phyloP scores from a whole-genome alignment of 2,888 invertebrate species.

The Amphiduros pacificus region DNA sequence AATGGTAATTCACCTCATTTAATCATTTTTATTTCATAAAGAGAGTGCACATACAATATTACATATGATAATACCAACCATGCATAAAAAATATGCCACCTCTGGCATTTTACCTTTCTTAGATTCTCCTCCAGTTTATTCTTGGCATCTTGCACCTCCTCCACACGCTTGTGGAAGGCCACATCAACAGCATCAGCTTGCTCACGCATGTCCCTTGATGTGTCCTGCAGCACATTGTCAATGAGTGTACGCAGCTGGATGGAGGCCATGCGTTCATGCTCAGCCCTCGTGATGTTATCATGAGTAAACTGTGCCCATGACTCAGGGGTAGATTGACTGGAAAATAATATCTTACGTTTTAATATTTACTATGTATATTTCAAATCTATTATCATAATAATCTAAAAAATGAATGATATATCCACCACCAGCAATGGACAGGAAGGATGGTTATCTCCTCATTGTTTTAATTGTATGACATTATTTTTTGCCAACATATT shows the following conservation, averaged over 20 bases:
- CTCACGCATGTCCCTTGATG: constrained; percentile 77
- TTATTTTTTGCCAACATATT: too few species aligned
- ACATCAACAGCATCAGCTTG: constrained; percentile 83
- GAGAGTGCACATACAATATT: too few species aligned
- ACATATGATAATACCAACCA: too few species aligned
- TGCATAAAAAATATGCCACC: too few species aligned
- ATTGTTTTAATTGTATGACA: too few species aligned
- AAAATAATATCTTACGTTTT: constrained; percentile 13
- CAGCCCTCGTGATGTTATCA: constrained; percentile 75
- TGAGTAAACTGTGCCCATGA: constrained; percentile 84
- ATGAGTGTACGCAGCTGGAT: constrained; percentile 71
- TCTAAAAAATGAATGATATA: too few species aligned
- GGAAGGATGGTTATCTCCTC: too few species aligned
- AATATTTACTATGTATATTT: too few species aligned
- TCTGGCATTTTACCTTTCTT: constrained; percentile 57
- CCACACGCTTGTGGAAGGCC: constrained; percentile 74
- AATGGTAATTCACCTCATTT: too few species aligned
- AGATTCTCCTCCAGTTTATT: constrained; percentile 72
- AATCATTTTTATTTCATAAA: too few species aligned
- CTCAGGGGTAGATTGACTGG: constrained; percentile 78
- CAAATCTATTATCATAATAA: too few species aligned
- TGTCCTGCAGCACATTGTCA: constrained; percentile 74
- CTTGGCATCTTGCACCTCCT: constrained; percentile 64
- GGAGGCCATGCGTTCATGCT: constrained; percentile 76
- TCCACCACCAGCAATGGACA: too few species aligned